These are phyloP conservation scores for Rhabdomys pumilio DNA, from an alignment of 2,797 vertebrate species.

Conservation along the genomic window DNA sequence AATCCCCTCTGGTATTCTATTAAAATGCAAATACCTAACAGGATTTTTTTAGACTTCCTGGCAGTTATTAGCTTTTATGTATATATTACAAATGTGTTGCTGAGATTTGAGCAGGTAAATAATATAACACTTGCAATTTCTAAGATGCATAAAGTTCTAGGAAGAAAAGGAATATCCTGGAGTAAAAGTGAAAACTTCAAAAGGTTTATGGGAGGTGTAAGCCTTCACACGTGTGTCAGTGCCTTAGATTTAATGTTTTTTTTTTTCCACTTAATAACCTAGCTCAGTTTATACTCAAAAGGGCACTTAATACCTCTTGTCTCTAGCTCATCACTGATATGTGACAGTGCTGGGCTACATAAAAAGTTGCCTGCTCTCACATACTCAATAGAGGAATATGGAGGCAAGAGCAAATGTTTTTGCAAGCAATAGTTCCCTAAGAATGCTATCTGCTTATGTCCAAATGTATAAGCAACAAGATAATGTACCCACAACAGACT, in stretches of 20 bases:
- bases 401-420: background rate
- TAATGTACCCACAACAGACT: background rate
- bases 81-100: background rate
- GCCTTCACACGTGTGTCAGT: background rate
- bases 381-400: background rate
- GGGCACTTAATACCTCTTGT: background rate
- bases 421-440: background rate
- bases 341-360: background rate
- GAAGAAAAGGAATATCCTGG: background rate
- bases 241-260: background rate
- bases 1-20: background rate
- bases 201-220: background rate
- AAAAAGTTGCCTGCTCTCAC: constrained; percentile 37
- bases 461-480: background rate
- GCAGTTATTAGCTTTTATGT: background rate
- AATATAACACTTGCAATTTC: background rate
- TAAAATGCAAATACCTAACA: constrained; percentile 38
- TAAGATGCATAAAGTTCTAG: background rate
- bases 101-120: background rate
- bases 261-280: constrained; percentile 9
- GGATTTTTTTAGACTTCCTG: background rate
- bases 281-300: background rate
- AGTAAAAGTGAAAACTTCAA: background rate
- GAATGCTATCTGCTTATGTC: background rate
- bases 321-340: background rate